Percentiles rank a stretch among this genome's conserved stretches.
phyloP scores from a whole-genome alignment of 2,797 vertebrate species.

The Phalanger gymnotis region DNA sequence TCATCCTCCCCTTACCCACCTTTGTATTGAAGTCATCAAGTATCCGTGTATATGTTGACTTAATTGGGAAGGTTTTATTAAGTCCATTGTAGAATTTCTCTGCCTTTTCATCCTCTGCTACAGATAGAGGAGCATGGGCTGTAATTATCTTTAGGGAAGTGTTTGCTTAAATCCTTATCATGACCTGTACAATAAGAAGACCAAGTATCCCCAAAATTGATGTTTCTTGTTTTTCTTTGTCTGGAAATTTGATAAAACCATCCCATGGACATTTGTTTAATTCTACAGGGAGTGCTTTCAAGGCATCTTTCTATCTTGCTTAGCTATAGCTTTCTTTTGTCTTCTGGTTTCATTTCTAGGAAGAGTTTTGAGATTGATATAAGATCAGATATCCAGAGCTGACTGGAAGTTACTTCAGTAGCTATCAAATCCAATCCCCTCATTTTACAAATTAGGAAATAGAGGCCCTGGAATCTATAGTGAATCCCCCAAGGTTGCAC shows the following conservation, averaged over 20 bases:
- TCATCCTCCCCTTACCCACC: not conserved
- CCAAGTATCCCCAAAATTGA: not conserved
- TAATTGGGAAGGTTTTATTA: not conserved
- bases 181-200: not conserved
- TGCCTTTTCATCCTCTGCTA: not conserved
- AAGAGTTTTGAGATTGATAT: not conserved
- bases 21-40: not conserved
- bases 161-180: not conserved
- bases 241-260: not conserved
- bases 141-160: not conserved
- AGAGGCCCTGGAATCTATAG: not conserved
- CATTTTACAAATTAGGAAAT: not conserved
- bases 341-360: not conserved
- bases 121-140: not conserved
- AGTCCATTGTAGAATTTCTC: not conserved
- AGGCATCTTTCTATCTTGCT: not conserved
- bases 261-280: not conserved
- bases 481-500: not conserved
- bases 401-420: not conserved
- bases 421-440: not conserved
- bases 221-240: not conserved
- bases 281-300: not conserved
- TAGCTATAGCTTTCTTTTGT: not conserved
- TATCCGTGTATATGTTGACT: not conserved
- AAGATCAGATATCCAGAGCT: not conserved